Percentiles rank a stretch among this genome's conserved stretches.
Conservation (phyloP, 1,140 invertebrate genomes). For the Eueides isabella region DNA sequence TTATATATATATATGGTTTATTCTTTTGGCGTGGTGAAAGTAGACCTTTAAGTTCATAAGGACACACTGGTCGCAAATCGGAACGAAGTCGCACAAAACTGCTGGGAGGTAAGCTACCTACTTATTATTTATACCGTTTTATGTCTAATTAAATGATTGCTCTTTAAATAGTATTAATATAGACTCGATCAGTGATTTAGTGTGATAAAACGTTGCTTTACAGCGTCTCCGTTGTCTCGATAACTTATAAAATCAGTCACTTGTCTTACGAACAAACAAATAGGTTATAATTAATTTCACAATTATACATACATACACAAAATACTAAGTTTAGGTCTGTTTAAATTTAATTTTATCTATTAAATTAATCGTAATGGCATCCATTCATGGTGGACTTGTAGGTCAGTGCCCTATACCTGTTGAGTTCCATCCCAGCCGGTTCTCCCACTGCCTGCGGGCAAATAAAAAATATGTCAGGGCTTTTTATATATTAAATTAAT, state of each 20-base stretch:
- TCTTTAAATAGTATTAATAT: not conserved
- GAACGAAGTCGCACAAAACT: conserved; percentile 67
- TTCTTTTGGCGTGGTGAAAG: conserved; percentile 77
- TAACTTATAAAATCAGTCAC: not conserved
- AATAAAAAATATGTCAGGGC: conserved; percentile 44
- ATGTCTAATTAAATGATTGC: not conserved
- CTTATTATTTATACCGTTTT: conserved; percentile 39
- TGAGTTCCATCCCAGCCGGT: conserved; percentile 70
- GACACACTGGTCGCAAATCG: conserved; percentile 70
- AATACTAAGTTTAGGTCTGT: not conserved
- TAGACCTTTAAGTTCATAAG: conserved; percentile 80
- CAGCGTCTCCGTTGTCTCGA: not conserved
- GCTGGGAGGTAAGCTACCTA: conserved; percentile 61
- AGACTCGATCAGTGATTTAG: not conserved
- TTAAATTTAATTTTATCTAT: not conserved
- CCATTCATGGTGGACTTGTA: conserved; percentile 71
- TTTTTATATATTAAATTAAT: too few relatives aligned
- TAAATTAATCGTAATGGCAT: conserved; percentile 30
- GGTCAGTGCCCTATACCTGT: conserved; percentile 79
- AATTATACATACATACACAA: not conserved
- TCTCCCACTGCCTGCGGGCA: conserved; percentile 48
- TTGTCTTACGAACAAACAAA: not conserved
- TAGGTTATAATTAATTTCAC: not conserved
- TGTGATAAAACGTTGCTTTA: not conserved
- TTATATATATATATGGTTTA: conserved; percentile 45